Percentiles rank a stretch among this genome's conserved stretches.
phyloP scores from a whole-genome alignment of 2,797 vertebrate species.

The Sebastes miniatus region DNA sequence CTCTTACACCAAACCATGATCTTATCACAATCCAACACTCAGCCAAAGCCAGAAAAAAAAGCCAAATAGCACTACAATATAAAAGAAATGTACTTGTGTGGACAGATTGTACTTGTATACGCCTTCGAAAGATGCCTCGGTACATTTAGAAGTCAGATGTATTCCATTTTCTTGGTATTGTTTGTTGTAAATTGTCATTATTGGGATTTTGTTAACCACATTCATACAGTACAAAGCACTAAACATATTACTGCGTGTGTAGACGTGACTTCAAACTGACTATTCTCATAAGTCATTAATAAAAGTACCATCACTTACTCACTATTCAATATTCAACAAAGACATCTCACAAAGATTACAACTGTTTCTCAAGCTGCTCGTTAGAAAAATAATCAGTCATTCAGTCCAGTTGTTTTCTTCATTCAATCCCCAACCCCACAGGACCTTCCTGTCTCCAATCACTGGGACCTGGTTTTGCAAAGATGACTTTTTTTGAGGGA shows the following conservation, averaged over 20 bases:
- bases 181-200: not conserved
- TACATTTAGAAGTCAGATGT: not conserved
- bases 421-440: constrained; percentile 26
- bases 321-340: constrained; percentile 54
- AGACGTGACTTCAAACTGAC: not conserved
- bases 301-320: constrained; percentile 10
- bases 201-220: not conserved
- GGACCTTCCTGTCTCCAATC: not conserved
- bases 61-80: not conserved
- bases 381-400: constrained; percentile 21
- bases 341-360: constrained; percentile 49
- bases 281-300: constrained; percentile 55
- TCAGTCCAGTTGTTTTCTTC: constrained; percentile 12
- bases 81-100: not conserved
- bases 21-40: not conserved
- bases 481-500: constrained; percentile 3
- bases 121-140: not conserved
- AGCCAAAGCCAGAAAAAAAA: not conserved
- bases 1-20: not conserved
- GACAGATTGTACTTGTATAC: not conserved
- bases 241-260: not conserved
- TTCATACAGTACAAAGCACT: not conserved
- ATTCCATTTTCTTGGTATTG: not conserved
- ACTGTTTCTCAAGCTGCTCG: constrained; percentile 22
- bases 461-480: constrained; percentile 31